Evolutionary conservation across 53 echinoderm and acorn worm species (phyloP).

Genomic region (Mesocentrotus franciscanus): DNA sequence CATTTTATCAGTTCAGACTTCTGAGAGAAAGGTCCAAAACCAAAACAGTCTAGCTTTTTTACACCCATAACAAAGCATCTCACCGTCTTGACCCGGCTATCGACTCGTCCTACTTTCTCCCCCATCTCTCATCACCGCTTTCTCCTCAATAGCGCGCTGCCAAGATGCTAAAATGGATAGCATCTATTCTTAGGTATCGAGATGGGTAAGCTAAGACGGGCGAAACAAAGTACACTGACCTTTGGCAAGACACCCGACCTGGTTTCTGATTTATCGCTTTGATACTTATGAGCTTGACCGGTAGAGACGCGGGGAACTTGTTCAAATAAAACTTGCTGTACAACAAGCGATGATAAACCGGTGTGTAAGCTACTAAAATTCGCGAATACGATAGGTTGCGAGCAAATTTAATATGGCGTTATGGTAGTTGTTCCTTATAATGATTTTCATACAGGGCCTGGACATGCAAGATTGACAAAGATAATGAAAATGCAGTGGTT

Average conservation of each 20-base stretch:
- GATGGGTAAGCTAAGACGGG: not conserved
- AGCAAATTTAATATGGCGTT: too few species aligned
- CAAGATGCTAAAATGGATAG: not conserved
- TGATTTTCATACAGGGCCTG: too few species aligned
- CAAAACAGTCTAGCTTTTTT: not conserved
- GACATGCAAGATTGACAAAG: too few species aligned
- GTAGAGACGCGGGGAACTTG: too few species aligned
- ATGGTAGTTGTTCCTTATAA: too few species aligned
- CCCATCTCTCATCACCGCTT: not conserved
- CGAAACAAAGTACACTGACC: not conserved
- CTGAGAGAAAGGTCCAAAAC: not conserved
- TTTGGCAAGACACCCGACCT: not conserved
- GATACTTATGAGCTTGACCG: not conserved
- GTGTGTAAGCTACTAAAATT: too few species aligned
- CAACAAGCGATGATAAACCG: too few species aligned
- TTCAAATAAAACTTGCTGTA: too few species aligned
- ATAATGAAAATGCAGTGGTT: too few species aligned
- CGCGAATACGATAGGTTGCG: too few species aligned
- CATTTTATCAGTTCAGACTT: not conserved
- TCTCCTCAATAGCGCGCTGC: not conserved
- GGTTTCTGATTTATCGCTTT: not conserved
- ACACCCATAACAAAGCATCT: too few species aligned
- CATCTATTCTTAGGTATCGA: constrained; percentile 19
- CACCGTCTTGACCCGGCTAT: not conserved
- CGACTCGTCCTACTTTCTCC: not conserved